Evolutionary conservation across 2,113 vertebrate genomes (phyloP).

Genomic region (Bucco capensis): DNA sequence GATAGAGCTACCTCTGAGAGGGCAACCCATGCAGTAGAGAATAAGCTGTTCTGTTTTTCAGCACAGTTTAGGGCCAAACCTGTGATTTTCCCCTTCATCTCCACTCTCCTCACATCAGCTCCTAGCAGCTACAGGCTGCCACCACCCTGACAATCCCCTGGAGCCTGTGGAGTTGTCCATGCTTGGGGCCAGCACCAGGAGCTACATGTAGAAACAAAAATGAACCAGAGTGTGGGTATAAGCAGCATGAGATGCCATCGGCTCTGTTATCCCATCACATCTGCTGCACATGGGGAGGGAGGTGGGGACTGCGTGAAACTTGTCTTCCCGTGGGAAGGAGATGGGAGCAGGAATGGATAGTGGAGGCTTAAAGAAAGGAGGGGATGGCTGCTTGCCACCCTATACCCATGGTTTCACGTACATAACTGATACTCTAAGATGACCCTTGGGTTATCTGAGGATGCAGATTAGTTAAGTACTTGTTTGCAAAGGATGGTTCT

Average conservation of each 20-base stretch:
- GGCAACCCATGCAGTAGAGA: neutral
- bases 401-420: neutral
- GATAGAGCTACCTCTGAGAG: neutral
- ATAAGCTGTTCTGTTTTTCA: neutral
- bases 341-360: neutral
- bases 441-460: conserved; percentile 35
- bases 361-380: neutral
- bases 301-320: neutral
- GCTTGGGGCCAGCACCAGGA: neutral
- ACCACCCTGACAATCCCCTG: accelerated
- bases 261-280: neutral
- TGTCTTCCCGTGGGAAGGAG: neutral
- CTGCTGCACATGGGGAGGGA: neutral
- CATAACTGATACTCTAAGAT: neutral
- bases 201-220: neutral
- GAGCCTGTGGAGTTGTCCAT: neutral
- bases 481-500: conserved; percentile 15
- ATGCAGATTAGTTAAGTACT: neutral
- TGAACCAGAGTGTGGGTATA: neutral
- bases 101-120: neutral
- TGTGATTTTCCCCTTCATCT: neutral
- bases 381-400: neutral
- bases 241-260: neutral
- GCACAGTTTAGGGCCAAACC: neutral
- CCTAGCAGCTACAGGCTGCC: neutral